Percentiles rank a stretch among this genome's conserved stretches.
Conservation (phyloP, 2,888 invertebrate species). For the Athalia rosae region DNA sequence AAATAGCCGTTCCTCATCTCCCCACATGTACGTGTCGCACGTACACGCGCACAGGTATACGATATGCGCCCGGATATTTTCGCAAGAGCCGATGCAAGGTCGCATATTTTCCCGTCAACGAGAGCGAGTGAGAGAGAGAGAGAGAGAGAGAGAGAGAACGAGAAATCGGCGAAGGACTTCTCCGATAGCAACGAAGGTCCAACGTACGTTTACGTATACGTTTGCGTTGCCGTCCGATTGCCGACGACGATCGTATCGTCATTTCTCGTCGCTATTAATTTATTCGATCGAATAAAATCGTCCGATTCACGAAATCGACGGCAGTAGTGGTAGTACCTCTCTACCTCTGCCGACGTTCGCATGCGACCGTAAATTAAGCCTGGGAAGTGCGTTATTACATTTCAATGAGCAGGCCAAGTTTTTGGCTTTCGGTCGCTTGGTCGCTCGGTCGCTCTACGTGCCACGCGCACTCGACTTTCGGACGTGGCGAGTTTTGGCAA, state of each 20-base stretch:
- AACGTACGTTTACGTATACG: too few species aligned
- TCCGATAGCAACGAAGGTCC: neutral
- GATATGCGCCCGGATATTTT: neutral
- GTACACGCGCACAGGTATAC: neutral
- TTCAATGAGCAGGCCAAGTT: too few species aligned
- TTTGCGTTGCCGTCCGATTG: too few species aligned
- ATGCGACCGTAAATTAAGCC: too few species aligned
- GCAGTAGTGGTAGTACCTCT: too few species aligned
- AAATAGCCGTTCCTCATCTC: too few species aligned
- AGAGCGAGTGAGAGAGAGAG: slow-evolving; percentile 17
- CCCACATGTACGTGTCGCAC: neutral
- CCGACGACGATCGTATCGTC: neutral
- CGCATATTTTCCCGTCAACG: neutral
- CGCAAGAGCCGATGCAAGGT: neutral
- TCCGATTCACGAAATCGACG: too few species aligned
- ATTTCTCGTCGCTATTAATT: too few species aligned
- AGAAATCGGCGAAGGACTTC: neutral
- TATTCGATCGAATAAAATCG: too few species aligned
- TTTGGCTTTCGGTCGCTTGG: too few species aligned
- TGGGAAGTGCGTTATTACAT: too few species aligned
- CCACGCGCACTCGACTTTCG: neutral
- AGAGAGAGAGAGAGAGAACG: slow-evolving; percentile 10
- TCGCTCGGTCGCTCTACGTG: neutral
- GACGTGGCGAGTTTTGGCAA: neutral
- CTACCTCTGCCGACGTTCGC: too few species aligned